A percentile compares a stretch with the other conserved stretches of the same genome.
phyloP scores from a whole-genome alignment of 2,113 vertebrate species.

The Budorcas taxicolor region DNA sequence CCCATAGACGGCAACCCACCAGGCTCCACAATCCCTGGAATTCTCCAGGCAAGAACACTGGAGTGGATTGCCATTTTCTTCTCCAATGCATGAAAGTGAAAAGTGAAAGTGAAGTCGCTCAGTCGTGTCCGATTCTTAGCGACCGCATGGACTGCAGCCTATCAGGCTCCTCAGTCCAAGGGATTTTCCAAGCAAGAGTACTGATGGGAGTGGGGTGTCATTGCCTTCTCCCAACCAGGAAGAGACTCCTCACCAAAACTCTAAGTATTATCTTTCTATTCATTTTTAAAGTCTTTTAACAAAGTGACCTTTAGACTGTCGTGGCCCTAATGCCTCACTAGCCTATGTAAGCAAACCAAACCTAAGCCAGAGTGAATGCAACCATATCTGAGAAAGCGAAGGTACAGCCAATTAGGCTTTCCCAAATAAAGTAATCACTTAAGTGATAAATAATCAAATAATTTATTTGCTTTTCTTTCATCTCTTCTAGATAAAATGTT shows the following conservation, averaged over 20 bases:
- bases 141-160: too few species aligned
- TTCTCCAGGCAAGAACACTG: too few species aligned
- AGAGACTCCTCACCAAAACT: not conserved
- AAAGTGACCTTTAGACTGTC: not conserved
- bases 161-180: too few species aligned
- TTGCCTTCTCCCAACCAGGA: not conserved
- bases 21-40: fast-evolving
- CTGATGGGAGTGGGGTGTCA: too few species aligned
- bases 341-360: not conserved
- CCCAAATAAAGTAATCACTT: not conserved
- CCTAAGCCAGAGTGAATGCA: not conserved
- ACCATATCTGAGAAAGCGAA: not conserved
- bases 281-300: not conserved
- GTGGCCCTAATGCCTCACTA: not conserved
- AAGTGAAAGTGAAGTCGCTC: too few species aligned
- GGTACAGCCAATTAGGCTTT: not conserved
- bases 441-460: not conserved
- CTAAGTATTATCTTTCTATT: too few species aligned
- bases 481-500: not conserved
- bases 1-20: fast-evolving
- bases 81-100: too few species aligned
- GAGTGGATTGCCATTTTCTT: too few species aligned
- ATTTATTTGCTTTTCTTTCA: not conserved
- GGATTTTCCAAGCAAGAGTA: too few species aligned
- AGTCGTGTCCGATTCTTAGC: too few species aligned